Base-by-base conservation (phyloP, 1,140 invertebrate genomes). In the Neodiprion fabricii region DNA sequence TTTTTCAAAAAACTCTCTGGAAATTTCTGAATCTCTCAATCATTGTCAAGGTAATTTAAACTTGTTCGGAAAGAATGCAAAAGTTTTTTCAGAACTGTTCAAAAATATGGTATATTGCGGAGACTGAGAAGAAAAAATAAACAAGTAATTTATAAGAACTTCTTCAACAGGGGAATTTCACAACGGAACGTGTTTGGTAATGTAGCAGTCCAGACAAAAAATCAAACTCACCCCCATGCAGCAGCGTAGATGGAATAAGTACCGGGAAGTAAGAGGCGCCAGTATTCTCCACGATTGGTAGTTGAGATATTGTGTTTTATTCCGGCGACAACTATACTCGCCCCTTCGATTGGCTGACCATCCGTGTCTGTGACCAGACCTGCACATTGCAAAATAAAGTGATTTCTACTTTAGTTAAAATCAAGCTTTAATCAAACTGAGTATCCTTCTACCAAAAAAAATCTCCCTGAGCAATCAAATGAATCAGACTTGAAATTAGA, bases 181-280 rank as follows among this genome's bases (percentile, higher is more conserved):
- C 28, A 40, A 5, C 28, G 5, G 5, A 40, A 40, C 5, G 28
- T 40, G 28, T 40, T 40, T 40, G 28, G 28, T 40, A 5, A 40
- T 5, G 2, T 2, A 40, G 5, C 28, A 40, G 28, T 0, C 28
- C 28, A 66, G 70, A 77, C 28, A 70, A 48, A 68, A 10, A 66
- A 12, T 47, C 67, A 71, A 49, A 82, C 88, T 89, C 89, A 96
- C 96, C 95, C 95, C 87, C 91, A 91, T 67, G 94, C 94, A 50
- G 88, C 82, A 9, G 92, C 94, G 76, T 89, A 91, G 71, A 97
- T 88, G 40, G 89, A 89, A 84, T 97, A 97, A n/a, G 89, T 89
- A 78, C 96, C 96, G 48, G 96, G 95, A 4, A 95, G 83, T 7
- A 97, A 85, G 48, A 97, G 88, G 74, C 96, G 88, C 96, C 96